phyloP scores from a whole-genome alignment of 2,113 vertebrate species.

The Antechinus flavipes region DNA sequence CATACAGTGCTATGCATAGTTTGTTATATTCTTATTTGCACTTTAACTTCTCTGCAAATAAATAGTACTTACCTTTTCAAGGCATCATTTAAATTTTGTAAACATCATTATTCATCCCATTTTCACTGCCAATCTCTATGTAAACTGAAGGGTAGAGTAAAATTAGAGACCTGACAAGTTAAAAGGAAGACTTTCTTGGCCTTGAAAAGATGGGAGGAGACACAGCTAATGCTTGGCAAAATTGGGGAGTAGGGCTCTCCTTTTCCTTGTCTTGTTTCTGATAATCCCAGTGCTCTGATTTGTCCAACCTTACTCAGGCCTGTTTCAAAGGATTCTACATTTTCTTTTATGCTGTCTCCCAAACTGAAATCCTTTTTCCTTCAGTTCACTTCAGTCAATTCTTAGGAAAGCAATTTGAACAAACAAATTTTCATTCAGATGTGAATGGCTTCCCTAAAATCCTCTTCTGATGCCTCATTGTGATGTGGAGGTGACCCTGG shows the following conservation, averaged over 20 bases:
- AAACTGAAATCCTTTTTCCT: background rate
- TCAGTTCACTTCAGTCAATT: background rate
- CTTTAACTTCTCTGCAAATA: background rate
- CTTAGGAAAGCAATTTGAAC: background rate
- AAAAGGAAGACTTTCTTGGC: background rate
- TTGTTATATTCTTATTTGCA: background rate
- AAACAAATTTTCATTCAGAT: background rate
- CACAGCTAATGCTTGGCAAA: background rate
- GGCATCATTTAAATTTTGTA: background rate
- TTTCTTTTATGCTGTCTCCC: background rate
- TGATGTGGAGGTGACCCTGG: background rate
- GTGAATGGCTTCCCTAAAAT: background rate
- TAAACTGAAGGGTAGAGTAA: background rate
- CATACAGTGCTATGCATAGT: background rate
- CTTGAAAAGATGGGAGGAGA: background rate
- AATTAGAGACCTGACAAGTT: background rate
- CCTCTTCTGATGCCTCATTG: background rate
- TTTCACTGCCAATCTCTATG: background rate
- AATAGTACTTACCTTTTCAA: background rate
- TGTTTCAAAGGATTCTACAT: background rate
- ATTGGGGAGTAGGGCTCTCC: background rate
- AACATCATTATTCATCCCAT: background rate
- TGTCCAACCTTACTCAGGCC: background rate
- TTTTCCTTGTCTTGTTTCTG: background rate
- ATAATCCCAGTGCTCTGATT: background rate